Evolutionary conservation across 2,888 invertebrate genomes (phyloP), one percentile per base, ranked within the genome.

Genomic region (Caenorhabditis sp.): DNA sequence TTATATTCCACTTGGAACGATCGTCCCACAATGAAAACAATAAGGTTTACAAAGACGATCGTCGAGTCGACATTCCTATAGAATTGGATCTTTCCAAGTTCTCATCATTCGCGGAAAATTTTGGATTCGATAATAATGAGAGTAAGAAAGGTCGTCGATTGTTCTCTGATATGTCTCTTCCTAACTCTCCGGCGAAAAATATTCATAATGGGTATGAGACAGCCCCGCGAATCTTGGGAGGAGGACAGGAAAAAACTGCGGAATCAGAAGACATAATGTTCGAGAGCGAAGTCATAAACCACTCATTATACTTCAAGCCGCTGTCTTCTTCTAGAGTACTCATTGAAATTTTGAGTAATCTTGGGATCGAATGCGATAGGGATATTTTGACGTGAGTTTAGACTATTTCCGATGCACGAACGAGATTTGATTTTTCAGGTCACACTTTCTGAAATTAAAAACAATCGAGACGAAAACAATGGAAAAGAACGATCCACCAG

Each of bases 401-500:
- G 7, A 19, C 5, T 19, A n/a, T 47, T 19, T 26, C 24, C 10
- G 12, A 24, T 14, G 26, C 26, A 26, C 24, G 14, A 10, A 26
- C 4, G 26, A 19, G 22, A 19, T 19, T 19, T 12, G 19, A n/a
- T n/a, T n/a, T 54, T 54, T 6, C 54, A 54, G 54, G 19, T 1
- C 10, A 4, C 54, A 54, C 26, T 10, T 26, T 26, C 4, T 1
- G 19, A 24, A 26, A 12, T 22, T 54, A 8, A 14, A 14, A 26
- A 4, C 8, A 12, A 54, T 26, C 12, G 2, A 0, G 8, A 1
- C 14, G 16, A 35, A 3, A 4, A 47, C 59, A 16, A 63, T 58
- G 16, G n/a, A 56, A 3, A 54, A 66, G 54, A 22, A 41, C 10
- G 74, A 56, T n/a, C 0, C 14, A 24, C 72, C 72, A 2, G 22